A percentile compares a stretch with the other conserved stretches of the same genome.
These are phyloP conservation scores for Cyrtonyx montezumae DNA, from an alignment of 2,113 vertebrate genomes.

Conservation along the genomic window DNA sequence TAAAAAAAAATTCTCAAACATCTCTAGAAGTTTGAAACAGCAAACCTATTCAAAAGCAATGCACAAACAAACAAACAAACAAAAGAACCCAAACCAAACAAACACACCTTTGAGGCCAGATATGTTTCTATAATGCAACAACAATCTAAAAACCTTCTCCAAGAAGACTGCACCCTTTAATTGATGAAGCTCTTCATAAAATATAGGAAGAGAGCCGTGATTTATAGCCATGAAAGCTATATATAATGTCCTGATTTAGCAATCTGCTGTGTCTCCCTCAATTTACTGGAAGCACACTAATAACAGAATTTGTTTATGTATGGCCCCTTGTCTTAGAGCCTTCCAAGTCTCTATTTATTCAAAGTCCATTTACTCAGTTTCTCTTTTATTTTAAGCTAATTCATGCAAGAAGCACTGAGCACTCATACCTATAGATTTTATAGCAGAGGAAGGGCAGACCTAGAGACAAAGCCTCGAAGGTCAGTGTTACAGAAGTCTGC, in stretches of 20 bases:
- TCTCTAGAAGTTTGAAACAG: neutral
- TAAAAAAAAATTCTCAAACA: neutral
- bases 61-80: too few species aligned
- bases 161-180: neutral
- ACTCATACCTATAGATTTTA: neutral
- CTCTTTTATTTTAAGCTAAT: neutral
- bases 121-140: neutral
- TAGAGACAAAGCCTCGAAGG: neutral
- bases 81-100: neutral
- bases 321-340: neutral
- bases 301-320: neutral
- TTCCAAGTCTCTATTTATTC: neutral
- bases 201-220: neutral
- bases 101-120: neutral
- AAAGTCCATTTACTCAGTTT: neutral
- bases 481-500: neutral
- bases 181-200: neutral
- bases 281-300: neutral
- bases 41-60: neutral
- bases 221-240: neutral
- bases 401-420: neutral
- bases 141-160: neutral
- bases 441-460: neutral
- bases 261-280: neutral
- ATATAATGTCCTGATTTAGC: neutral